Conservation (phyloP, 2,113 vertebrate genomes). For the Sebastes schlegelii region DNA sequence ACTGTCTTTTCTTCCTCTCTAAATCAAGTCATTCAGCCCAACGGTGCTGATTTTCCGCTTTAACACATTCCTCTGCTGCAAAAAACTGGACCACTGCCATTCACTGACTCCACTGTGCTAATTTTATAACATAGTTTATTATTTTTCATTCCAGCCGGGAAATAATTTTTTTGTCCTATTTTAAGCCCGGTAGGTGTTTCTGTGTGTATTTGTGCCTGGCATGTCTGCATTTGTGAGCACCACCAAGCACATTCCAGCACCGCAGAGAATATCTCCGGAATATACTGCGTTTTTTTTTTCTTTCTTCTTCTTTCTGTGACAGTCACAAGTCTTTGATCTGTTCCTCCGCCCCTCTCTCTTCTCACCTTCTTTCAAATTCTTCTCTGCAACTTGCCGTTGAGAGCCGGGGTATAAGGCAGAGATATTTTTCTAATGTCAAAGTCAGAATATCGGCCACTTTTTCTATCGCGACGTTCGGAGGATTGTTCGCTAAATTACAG, state of each 20-base stretch:
- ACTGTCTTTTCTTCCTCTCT: constrained; percentile 27
- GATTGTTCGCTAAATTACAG: not conserved
- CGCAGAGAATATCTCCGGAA: constrained; percentile 71
- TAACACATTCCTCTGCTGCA: constrained; percentile 47
- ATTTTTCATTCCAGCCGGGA: constrained; percentile 53
- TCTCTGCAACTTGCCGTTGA: constrained; percentile 49
- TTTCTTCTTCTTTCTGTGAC: constrained; percentile 76
- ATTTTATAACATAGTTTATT: constrained; percentile 62
- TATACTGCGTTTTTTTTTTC: constrained; percentile 44
- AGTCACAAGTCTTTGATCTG: constrained; percentile 80
- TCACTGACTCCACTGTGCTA: constrained; percentile 50
- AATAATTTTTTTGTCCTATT: constrained; percentile 72
- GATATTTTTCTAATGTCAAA: constrained; percentile 39
- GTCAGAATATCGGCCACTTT: not conserved
- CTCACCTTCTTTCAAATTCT: constrained; percentile 72
- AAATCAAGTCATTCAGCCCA: constrained; percentile 35
- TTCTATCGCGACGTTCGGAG: not conserved
- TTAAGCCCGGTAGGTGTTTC: constrained; percentile 62
- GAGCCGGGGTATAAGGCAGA: constrained; percentile 16
- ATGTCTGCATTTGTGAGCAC: constrained; percentile 69
- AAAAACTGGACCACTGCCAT: constrained; percentile 49
- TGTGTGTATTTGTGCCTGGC: constrained; percentile 20
- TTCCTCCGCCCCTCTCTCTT: constrained; percentile 53
- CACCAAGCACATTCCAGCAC: constrained; percentile 62
- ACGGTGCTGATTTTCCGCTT: constrained; percentile 34